Evolutionary conservation across 2,797 vertebrate genomes (phyloP).

Genomic region (Poeciliopsis infans): DNA sequence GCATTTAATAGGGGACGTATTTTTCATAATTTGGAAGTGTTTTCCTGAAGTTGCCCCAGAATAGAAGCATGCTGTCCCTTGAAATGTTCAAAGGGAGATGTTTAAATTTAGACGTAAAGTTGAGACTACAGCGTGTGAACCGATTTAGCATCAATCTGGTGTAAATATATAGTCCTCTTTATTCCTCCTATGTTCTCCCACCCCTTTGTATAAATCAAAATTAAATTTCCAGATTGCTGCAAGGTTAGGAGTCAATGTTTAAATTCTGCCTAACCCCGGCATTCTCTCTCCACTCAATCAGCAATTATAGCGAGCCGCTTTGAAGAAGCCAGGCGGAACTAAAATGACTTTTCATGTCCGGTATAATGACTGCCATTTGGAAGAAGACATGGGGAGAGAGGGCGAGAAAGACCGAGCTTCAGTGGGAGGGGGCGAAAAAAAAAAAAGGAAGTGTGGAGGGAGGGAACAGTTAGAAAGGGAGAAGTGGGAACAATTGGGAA

Average conservation of each 20-base stretch:
- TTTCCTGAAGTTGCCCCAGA: slow-evolving; percentile 51
- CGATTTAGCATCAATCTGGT: slow-evolving; percentile 4
- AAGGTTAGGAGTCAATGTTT: slow-evolving; percentile 74
- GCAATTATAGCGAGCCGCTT: slow-evolving; percentile 81
- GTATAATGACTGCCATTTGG: slow-evolving; percentile 82
- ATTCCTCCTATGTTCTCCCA: slow-evolving; percentile 10
- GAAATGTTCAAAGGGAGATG: slow-evolving; percentile 11
- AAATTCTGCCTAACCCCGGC: slow-evolving; percentile 74
- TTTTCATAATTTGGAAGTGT: slow-evolving; percentile 71
- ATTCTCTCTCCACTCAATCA: slow-evolving; percentile 71
- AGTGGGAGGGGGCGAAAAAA: slow-evolving; percentile 46
- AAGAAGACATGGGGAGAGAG: slow-evolving; percentile 72
- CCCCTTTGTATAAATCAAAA: slow-evolving; percentile 24
- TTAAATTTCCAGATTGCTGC: slow-evolving; percentile 46
- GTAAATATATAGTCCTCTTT: slow-evolving; percentile 36
- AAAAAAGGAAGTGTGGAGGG: slow-evolving; percentile 16
- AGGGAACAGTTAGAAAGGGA: slow-evolving; percentile 54
- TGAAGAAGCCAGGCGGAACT: slow-evolving; percentile 83
- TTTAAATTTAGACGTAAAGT: slow-evolving; percentile 22
- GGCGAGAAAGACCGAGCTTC: slow-evolving; percentile 48
- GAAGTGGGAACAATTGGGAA: slow-evolving; percentile 62
- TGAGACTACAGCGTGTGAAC: neutral
- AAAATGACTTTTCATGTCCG: slow-evolving; percentile 83
- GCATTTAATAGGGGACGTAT: slow-evolving; percentile 71
- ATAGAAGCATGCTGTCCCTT: slow-evolving; percentile 37